Conservation (phyloP, 2,113 vertebrate genomes). For the Pithys albifrons region DNA sequence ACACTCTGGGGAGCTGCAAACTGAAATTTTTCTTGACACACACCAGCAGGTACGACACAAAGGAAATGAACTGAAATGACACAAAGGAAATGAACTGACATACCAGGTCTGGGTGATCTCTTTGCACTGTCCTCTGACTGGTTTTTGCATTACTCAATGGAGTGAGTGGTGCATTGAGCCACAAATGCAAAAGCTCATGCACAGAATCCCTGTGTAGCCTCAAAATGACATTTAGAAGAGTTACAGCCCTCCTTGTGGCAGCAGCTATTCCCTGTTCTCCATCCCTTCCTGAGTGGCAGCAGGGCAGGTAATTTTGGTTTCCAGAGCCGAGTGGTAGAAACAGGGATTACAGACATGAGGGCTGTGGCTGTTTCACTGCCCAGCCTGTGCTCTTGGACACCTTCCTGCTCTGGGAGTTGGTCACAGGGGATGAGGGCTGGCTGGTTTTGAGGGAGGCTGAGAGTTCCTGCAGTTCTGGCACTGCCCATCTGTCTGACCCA, state of each 20-base stretch:
- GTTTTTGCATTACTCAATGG: not conserved
- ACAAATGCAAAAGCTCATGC: not conserved
- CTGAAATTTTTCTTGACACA: not conserved
- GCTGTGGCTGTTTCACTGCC: not conserved
- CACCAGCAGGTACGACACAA: not conserved
- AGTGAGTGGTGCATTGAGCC: not conserved
- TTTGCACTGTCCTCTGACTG: not conserved
- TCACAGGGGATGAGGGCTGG: not conserved
- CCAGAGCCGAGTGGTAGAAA: accelerated
- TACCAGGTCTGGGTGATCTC: not conserved
- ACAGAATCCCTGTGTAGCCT: not conserved
- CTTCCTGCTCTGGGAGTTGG: not conserved
- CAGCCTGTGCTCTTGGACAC: not conserved
- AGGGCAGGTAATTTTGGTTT: not conserved
- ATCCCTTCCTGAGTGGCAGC: not conserved
- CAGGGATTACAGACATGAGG: not conserved
- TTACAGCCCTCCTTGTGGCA: not conserved
- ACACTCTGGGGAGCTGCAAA: not conserved
- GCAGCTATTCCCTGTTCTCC: not conserved
- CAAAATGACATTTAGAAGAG: not conserved
- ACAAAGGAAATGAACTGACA: not conserved
- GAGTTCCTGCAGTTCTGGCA: not conserved
- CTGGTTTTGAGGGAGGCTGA: not conserved
- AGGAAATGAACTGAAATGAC: not conserved
- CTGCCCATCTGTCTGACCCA: not conserved